Conservation (phyloP, 2,797 vertebrate genomes). For the Takifugu rubripes region DNA sequence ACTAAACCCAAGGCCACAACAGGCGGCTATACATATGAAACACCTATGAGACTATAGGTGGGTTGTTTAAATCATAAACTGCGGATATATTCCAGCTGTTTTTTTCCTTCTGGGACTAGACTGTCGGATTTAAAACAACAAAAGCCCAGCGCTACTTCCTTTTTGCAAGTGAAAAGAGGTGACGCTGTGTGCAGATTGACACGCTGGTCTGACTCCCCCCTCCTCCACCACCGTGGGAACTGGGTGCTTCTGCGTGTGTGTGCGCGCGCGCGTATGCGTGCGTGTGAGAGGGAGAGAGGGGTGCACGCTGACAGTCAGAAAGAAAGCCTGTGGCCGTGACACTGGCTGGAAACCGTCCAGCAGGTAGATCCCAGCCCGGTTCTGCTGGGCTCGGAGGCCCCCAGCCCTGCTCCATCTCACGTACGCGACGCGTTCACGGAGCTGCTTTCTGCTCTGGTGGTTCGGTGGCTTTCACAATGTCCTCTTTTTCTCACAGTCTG, state of each 20-base stretch:
- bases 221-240: conserved; percentile 76
- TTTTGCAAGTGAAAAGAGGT: conserved; percentile 75
- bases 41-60: conserved; percentile 45
- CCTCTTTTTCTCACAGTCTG: conserved; percentile 57
- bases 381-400: conserved; percentile 55
- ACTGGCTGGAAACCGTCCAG: conserved; percentile 49
- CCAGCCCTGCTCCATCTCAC: conserved; percentile 24
- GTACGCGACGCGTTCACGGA: conserved; percentile 40
- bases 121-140: conserved; percentile 72
- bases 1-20: conserved; percentile 20
- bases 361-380: conserved; percentile 30
- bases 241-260: conserved; percentile 52
- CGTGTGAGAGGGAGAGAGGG: neutral
- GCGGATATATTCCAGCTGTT: conserved; percentile 74
- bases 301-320: conserved; percentile 20
- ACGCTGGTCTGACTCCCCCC: conserved; percentile 45
- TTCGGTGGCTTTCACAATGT: conserved; percentile 50
- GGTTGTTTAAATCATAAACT: conserved; percentile 65
- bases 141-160: conserved; percentile 74
- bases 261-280: conserved; percentile 13
- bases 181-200: conserved; percentile 71
- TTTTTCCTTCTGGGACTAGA: conserved; percentile 55
- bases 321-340: conserved; percentile 15
- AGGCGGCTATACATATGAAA: conserved; percentile 28
- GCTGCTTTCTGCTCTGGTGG: conserved; percentile 33